Percentiles rank a stretch among this genome's conserved stretches.
phyloP scores from a whole-genome alignment of 2,113 vertebrate genomes.

The Chloropsis cyanopogon region DNA sequence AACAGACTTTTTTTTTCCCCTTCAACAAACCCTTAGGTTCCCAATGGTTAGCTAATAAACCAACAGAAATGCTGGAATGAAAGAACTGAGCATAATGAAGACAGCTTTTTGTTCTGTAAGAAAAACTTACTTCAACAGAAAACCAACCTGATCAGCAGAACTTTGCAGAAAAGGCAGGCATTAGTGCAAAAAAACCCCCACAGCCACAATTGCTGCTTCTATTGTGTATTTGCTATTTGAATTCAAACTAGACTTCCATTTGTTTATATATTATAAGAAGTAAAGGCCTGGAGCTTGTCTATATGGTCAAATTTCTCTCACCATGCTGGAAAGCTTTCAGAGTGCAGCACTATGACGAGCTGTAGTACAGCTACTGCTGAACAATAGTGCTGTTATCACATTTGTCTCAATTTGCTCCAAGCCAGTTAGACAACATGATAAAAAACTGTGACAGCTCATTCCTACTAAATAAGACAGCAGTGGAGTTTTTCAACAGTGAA shows the following conservation, averaged over 20 bases:
- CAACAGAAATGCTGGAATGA: background rate
- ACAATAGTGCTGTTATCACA: background rate
- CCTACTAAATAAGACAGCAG: background rate
- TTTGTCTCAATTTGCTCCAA: constrained; percentile 12
- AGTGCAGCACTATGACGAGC: background rate
- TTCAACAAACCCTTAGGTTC: background rate
- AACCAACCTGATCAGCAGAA: background rate
- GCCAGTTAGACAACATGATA: background rate
- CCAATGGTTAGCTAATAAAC: background rate
- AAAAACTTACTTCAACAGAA: background rate
- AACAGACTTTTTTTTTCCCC: background rate
- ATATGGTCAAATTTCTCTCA: background rate
- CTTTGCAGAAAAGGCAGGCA: background rate
- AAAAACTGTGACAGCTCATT: background rate
- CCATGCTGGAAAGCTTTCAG: background rate
- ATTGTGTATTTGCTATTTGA: background rate
- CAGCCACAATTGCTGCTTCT: background rate
- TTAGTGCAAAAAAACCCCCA: background rate
- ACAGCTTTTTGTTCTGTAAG: background rate
- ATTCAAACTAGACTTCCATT: background rate
- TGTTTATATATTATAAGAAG: background rate
- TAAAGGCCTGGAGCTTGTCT: background rate
- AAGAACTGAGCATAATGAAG: background rate
- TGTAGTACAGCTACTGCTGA: background rate
- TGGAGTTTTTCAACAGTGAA: background rate